A percentile compares a stretch with the other conserved stretches of the same genome.
These are phyloP conservation scores for Salvator merianae DNA, from an alignment of 2,113 vertebrate genomes.

Conservation along the genomic window DNA sequence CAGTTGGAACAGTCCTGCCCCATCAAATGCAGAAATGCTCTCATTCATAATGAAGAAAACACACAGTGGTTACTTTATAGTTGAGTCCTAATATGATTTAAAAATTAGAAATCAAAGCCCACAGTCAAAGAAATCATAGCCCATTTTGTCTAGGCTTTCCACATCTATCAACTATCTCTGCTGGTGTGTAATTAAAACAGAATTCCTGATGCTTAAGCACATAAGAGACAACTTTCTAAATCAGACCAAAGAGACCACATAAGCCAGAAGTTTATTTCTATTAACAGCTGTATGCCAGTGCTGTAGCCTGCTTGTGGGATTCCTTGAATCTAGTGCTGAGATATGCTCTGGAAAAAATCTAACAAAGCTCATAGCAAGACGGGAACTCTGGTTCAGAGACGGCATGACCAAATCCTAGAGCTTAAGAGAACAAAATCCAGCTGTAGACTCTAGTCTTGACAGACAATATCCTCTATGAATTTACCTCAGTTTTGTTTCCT, in stretches of 20 bases:
- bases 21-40: no score
- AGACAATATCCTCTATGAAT: neutral
- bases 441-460: no score
- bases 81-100: neutral
- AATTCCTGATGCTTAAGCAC: no score
- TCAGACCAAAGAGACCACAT: neutral
- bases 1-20: no score
- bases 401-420: no score
- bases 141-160: neutral
- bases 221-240: neutral
- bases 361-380: neutral
- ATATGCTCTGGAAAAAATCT: no score
- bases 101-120: neutral
- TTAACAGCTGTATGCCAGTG: neutral
- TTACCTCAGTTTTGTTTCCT: no score
- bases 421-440: no score
- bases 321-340: neutral
- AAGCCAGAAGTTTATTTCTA: neutral
- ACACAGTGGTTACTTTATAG: constrained; percentile 28
- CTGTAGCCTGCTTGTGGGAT: no score
- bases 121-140: neutral
- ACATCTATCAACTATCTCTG: neutral
- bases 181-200: neutral
- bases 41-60: constrained; percentile 41
- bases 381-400: neutral